These are phyloP conservation scores for Vanessa atalanta DNA, from an alignment of 1,140 invertebrate species.

Conservation along the genomic window DNA sequence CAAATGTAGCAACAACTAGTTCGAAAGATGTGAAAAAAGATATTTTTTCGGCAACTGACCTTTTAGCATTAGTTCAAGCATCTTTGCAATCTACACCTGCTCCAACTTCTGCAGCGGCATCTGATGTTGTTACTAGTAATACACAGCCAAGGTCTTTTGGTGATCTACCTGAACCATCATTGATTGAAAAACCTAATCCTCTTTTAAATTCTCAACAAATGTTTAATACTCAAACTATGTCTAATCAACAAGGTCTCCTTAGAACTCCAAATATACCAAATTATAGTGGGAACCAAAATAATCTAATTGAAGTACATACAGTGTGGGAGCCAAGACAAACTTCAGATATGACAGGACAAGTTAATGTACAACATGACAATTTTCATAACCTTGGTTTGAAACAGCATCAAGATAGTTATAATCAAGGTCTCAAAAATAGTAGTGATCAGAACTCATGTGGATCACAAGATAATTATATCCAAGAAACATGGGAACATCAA, in stretches of 20 bases:
- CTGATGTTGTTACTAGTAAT: conserved; percentile 51
- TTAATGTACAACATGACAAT: conserved; percentile 4
- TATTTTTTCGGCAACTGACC: conserved; percentile 61
- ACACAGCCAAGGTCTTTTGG: conserved; percentile 64
- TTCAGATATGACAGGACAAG: conserved; percentile 13
- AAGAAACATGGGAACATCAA: conserved; percentile 13
- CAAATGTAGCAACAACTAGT: conserved; percentile 1
- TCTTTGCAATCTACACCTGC: conserved; percentile 52
- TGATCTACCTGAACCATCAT: conserved; percentile 49
- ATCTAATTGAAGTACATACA: conserved; percentile 13
- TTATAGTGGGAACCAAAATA: conserved; percentile 20
- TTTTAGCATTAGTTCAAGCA: conserved; percentile 69
- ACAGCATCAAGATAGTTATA: conserved; percentile 12
- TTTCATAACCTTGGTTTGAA: conserved; percentile 10
- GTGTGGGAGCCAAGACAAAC: conserved; percentile 25
- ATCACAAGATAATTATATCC: conserved; percentile 19
- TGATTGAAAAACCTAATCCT: conserved; percentile 9
- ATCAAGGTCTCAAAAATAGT: conserved; percentile 19
- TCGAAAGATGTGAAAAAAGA: conserved; percentile 42
- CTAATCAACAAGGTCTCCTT: not conserved
- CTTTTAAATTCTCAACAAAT: conserved; percentile 6
- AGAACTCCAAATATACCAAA: conserved; percentile 9
- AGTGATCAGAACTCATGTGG: not conserved
- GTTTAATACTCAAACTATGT: not conserved
- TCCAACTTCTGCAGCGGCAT: conserved; percentile 1